Base-by-base conservation (phyloP, 2,797 vertebrate genomes). In the Ficedula albicollis region DNA sequence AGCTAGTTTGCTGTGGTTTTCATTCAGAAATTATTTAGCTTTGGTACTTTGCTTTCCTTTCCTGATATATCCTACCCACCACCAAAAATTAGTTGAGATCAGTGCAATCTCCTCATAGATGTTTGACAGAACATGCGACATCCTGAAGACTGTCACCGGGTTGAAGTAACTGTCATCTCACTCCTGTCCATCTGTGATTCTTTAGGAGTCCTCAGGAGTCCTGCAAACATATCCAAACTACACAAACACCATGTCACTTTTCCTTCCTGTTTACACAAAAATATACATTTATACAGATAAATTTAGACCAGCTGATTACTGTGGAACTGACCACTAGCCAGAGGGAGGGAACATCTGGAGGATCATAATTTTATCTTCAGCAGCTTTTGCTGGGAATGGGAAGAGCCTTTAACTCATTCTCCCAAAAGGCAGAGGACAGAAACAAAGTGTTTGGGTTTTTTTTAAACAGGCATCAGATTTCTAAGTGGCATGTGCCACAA, bases 201-300 rank as follows among this genome's bases (percentile, higher is more conserved):
- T 81, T 91, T 60, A 66, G 29, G 16, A 51, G n/a, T 55, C 34
- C 43, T 59, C 44, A 78, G 63, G 59, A 51, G 23, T 44, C 55
- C 41, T 74, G 68, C 49, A 80, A 70, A 66, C 44, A 51, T 39
- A 70, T 16, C 39, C 78, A 93, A 81, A 60, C 44, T 69, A 66
- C 70, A 90, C 43, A 96, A 87, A 91, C 1, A 7, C 17, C 9
- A 5, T 79, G 72, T 91, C 91, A 87, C 62, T 84, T 90, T 90
- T 94, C 52, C 73, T 90, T 95, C 93, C 95, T 90, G 72, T 93
- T 95, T 89, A 84, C 43, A 72, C 6, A 5, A 80, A 92, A 84
- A 56, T 18, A 68, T 63, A 56, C 51, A 30, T 81, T 93, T 78
- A 41, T 48, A 58, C 44, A 84, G 63, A 94, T 68, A 89, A 95